Evolutionary conservation across 2,888 invertebrate genomes (phyloP), one percentile per base, ranked within the genome.

Genomic region (Drosophila phalerata): DNA sequence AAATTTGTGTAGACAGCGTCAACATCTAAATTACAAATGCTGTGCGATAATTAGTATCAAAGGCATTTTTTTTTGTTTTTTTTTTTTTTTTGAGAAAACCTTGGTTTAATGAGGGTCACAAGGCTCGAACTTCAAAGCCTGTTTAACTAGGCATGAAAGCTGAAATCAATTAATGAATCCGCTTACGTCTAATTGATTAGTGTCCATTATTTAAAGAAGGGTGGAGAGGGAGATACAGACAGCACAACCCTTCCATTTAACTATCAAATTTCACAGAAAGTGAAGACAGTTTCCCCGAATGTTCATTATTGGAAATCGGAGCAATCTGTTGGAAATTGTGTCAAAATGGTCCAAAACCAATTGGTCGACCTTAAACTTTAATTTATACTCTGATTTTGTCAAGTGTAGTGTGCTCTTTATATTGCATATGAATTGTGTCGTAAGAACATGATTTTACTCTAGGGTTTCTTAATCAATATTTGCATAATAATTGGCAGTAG

Each of bases 61-160:
- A 42, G 25, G 6, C 19, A 11, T 42, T 51, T 53, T 42, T 19
- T 57, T 57, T 28, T n/a, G n/a, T n/a, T 42, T 51, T 53, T 42
- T 19, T 57, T 57, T 28, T 42, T 51, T 53, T 42, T 19, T 57
- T 57, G 17, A 13, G 5, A 17, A 52, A 51, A 37, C 8, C 22
- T 15, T 15, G 5, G 4, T n/a, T 52, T 52, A 61, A 61, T 61
- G 53, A 53, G 53, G 61, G 42, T 61, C 42, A 34, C 8, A 43
- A 28, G 30, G 32, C 42, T 25, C 19, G 42, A 34, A 61, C 43
- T 61, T 53, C 25, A 34, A 42, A 25, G 25, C 32, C 52, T 42
- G 40, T 30, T 28, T 11, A 30, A 42, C 30, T 42, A 30, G 42
- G 19, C 30, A 42, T 32, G 17, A 42, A 43, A 11, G 43, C 22